These are phyloP conservation scores for Calosoma granatense DNA, from an alignment of 1,140 invertebrate genomes.

Conservation along the genomic window DNA sequence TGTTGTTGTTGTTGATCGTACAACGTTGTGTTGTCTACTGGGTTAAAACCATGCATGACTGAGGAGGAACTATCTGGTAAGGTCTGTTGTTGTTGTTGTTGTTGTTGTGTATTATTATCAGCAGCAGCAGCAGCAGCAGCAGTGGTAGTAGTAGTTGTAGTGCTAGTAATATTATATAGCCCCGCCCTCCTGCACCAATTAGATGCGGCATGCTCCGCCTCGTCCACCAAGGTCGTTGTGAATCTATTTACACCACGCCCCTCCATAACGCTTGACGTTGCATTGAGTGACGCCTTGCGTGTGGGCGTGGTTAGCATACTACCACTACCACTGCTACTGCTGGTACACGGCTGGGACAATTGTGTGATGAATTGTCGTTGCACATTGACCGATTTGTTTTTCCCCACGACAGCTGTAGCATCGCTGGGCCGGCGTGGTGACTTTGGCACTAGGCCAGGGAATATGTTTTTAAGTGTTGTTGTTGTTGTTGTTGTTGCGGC, in stretches of 20 bases:
- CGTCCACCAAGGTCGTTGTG: conserved; percentile 35
- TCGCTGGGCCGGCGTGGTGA: conserved; percentile 10
- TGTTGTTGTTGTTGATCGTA: no score
- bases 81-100: no score
- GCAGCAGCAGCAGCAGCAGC: neutral
- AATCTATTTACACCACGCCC: conserved; percentile 24
- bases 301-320: neutral
- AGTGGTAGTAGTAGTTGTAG: neutral
- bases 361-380: conserved; percentile 17
- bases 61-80: neutral
- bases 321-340: neutral
- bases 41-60: neutral
- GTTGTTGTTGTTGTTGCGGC: neutral
- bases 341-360: conserved; percentile 18
- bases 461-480: neutral
- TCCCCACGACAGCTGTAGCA: no score
- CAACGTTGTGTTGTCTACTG: neutral
- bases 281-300: neutral
- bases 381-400: conserved; percentile 11
- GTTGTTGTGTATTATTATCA: neutral
- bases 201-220: conserved; percentile 34
- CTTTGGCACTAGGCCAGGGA: conserved; percentile 11
- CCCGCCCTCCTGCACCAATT: neutral
- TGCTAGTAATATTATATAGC: neutral
- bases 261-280: neutral